Percentiles rank a stretch among this genome's conserved stretches.
Conservation (phyloP, 1,140 invertebrate genomes). For the Drosophila persimilis region DNA sequence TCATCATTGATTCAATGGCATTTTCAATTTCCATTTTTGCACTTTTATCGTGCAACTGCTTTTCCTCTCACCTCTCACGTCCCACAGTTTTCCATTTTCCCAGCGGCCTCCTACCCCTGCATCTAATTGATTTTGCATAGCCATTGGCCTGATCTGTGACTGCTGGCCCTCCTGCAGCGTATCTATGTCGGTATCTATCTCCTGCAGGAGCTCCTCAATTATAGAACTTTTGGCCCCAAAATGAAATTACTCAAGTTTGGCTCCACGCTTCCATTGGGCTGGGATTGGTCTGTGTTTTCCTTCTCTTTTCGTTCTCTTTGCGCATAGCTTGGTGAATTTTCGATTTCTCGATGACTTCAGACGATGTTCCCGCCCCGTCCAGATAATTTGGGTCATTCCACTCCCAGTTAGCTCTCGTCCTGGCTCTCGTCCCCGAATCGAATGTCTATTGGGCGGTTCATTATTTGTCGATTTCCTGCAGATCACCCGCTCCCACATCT, state of each 20-base stretch:
- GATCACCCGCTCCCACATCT: constrained; percentile 21
- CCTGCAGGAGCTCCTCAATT: constrained; percentile 57
- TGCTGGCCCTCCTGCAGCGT: neutral
- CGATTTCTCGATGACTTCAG: constrained; percentile 20
- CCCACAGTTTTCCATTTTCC: constrained; percentile 3
- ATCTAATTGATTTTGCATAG: constrained; percentile 66
- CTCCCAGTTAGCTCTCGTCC: neutral
- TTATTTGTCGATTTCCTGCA: constrained; percentile 65
- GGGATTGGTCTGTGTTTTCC: neutral
- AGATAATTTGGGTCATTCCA: constrained; percentile 54
- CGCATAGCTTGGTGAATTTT: constrained; percentile 32
- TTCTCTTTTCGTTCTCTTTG: constrained; percentile 15
- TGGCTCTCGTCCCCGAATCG: no score
- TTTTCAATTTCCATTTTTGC: constrained; percentile 58
- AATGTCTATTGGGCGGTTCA: constrained; percentile 32
- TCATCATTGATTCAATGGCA: constrained; percentile 31
- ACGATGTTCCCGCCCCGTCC: neutral
- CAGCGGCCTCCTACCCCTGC: neutral
- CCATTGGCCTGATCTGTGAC: no score
- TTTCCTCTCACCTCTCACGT: constrained; percentile 31
- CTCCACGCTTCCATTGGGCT: constrained; percentile 5
- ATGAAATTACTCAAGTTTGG: constrained; percentile 54
- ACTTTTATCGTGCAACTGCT: constrained; percentile 29
- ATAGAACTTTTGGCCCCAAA: constrained; percentile 53
- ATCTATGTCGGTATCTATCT: constrained; percentile 11